Evolutionary conservation across 2,888 invertebrate species (phyloP).

Genomic region (Orgyia antiqua): DNA sequence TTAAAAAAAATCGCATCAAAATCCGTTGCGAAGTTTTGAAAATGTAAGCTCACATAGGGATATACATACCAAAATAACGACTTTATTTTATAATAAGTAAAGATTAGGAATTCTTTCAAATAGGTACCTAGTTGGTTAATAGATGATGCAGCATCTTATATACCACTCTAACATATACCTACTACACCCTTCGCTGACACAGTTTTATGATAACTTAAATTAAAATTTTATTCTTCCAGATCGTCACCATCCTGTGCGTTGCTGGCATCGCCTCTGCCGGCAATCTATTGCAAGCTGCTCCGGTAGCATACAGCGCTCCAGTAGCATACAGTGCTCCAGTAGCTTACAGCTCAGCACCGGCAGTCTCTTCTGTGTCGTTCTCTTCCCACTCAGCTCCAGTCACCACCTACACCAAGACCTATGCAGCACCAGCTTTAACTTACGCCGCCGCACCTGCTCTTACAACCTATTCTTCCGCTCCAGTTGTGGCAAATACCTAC

Average conservation of each 20-base stretch:
- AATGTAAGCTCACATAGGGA: too few species aligned
- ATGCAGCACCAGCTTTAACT: conserved; percentile 34
- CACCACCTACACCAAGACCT: conserved; percentile 18
- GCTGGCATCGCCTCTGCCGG: conserved; percentile 81
- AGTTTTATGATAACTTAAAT: too few species aligned
- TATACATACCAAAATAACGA: too few species aligned
- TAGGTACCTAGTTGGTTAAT: too few species aligned
- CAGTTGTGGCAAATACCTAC: conserved; percentile 37
- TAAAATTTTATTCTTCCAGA: conserved; percentile 39
- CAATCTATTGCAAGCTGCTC: conserved; percentile 60
- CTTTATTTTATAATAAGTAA: too few species aligned
- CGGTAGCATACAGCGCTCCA: conserved; percentile 53
- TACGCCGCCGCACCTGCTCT: conserved; percentile 24
- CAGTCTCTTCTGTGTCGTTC: conserved; percentile 30
- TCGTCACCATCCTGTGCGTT: conserved; percentile 76
- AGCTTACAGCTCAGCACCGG: conserved; percentile 45
- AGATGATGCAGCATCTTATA: too few species aligned
- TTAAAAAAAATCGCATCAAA: too few species aligned
- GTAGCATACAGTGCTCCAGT: conserved; percentile 60
- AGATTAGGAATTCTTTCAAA: too few species aligned
- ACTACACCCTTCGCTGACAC: too few species aligned
- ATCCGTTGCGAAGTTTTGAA: too few species aligned
- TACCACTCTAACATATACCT: too few species aligned
- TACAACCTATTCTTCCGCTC: conserved; percentile 39
- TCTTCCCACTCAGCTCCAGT: conserved; percentile 23